Conservation (phyloP, 2,888 invertebrate genomes). For the Unio delphinus region DNA sequence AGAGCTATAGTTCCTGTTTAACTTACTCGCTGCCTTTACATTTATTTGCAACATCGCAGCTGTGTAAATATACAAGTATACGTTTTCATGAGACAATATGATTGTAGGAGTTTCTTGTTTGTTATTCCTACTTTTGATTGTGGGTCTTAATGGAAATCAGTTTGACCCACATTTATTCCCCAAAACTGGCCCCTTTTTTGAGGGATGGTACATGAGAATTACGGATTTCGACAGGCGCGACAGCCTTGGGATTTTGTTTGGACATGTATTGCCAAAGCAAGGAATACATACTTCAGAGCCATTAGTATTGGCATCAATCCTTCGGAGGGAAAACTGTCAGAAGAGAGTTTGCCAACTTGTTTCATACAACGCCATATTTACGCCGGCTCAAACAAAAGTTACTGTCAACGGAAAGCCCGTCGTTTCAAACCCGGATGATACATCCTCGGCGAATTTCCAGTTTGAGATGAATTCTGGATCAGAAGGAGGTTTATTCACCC, state of each 20-base stretch:
- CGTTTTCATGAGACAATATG: no score
- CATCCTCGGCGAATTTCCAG: slow-evolving; percentile 41
- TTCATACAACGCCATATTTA: slow-evolving; percentile 28
- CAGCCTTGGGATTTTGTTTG: slow-evolving; percentile 45
- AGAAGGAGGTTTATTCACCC: slow-evolving; percentile 34
- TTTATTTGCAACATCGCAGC: no score
- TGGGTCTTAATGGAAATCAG: slow-evolving; percentile 29
- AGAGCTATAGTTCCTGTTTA: no score
- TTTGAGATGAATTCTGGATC: slow-evolving; percentile 26
- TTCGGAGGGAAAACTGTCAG: slow-evolving; percentile 13
- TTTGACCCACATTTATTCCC: slow-evolving; percentile 54
- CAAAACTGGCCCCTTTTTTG: slow-evolving; percentile 47
- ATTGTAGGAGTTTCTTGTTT: no score
- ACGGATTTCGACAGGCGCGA: slow-evolving; percentile 30
- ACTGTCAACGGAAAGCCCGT: slow-evolving; percentile 44
- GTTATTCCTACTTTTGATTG: neutral
- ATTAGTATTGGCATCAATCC: slow-evolving; percentile 25
- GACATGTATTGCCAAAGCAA: slow-evolving; percentile 41
- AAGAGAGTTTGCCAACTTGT: slow-evolving; percentile 10
- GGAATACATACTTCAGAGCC: slow-evolving; percentile 9
- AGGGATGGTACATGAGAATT: slow-evolving; percentile 57
- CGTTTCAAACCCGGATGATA: slow-evolving; percentile 39
- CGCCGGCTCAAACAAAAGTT: slow-evolving; percentile 22
- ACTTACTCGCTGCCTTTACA: no score
- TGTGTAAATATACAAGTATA: no score